These are phyloP conservation scores for Staurois parvus DNA, from an alignment of 2,797 vertebrate species.

Conservation along the genomic window DNA sequence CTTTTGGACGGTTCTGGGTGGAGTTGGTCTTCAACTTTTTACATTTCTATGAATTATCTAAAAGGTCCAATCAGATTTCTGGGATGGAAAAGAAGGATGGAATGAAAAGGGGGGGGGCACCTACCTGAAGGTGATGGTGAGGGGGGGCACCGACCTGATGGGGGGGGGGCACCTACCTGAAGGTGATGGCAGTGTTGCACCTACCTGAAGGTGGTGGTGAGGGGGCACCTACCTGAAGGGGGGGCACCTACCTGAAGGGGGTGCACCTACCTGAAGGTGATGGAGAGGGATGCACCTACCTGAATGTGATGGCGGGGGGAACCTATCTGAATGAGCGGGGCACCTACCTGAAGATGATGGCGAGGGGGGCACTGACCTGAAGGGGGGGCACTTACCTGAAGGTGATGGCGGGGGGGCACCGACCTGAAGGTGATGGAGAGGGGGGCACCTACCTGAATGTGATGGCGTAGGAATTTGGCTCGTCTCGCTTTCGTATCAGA, in stretches of 20 bases:
- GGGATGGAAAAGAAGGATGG: too few relatives aligned
- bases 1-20: too few relatives aligned
- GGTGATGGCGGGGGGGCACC: constrained; percentile 84
- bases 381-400: constrained; percentile 86
- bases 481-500: constrained; percentile 91
- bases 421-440: constrained; percentile 98
- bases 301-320: constrained; percentile 98
- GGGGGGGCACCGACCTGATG: too few relatives aligned
- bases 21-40: too few relatives aligned
- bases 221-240: constrained; percentile 83
- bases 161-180: constrained; percentile 84
- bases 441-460: constrained; percentile 87
- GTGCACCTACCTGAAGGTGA: constrained; percentile 92
- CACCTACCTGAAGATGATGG: constrained; percentile 94
- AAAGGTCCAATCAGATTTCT: too few relatives aligned
- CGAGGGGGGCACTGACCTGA: too few relatives aligned
- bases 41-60: too few relatives aligned
- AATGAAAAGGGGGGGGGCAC: too few relatives aligned
- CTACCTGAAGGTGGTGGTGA: constrained; percentile 97
- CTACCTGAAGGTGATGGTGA: constrained; percentile 97
- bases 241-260: too few relatives aligned
- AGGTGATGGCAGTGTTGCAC: constrained; percentile 88
- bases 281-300: constrained; percentile 82
- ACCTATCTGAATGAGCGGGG: too few relatives aligned
- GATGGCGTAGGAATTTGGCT: constrained; percentile 88